Percentiles rank a stretch among this genome's conserved stretches.
Evolutionary conservation across 2,888 invertebrate genomes (phyloP).

Genomic region (Drosophila emarginata): DNA sequence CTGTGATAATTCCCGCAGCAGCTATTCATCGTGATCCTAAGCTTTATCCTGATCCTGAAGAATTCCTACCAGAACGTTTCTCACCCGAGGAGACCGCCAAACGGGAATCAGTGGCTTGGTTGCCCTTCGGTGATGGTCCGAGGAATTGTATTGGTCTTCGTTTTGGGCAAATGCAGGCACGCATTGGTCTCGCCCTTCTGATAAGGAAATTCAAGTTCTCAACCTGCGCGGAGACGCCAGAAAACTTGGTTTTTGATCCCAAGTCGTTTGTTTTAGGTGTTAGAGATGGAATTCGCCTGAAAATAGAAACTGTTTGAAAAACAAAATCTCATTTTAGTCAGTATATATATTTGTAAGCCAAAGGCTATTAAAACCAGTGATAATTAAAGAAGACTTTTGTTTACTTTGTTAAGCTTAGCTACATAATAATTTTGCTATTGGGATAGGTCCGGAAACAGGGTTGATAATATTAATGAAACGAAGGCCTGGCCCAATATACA

Average conservation of each 20-base stretch:
- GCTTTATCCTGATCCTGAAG: conserved; percentile 84
- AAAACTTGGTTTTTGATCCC: conserved; percentile 29
- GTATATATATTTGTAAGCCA: neutral
- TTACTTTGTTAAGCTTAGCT: neutral
- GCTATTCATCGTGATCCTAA: conserved; percentile 84
- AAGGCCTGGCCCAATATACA: neutral
- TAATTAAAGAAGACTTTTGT: neutral
- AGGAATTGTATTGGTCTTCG: conserved; percentile 77
- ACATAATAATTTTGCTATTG: neutral
- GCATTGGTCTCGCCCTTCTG: conserved; percentile 65
- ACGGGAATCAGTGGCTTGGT: conserved; percentile 79
- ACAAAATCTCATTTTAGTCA: neutral
- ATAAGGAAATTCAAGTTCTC: conserved; percentile 66
- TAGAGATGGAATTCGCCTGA: conserved; percentile 26
- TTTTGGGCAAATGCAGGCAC: conserved; percentile 74
- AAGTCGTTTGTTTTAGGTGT: conserved; percentile 23
- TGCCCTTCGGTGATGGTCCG: conserved; percentile 79
- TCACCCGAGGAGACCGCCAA: conserved; percentile 83
- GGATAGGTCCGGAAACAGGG: neutral
- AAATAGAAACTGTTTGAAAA: conserved; percentile 18
- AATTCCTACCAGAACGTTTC: conserved; percentile 86
- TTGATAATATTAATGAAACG: neutral
- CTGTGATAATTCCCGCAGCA: conserved; percentile 62
- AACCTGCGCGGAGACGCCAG: conserved; percentile 32
- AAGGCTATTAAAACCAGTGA: neutral